Evolutionary conservation across 2,113 vertebrate species (phyloP).

Genomic region (Steatornis caripensis): DNA sequence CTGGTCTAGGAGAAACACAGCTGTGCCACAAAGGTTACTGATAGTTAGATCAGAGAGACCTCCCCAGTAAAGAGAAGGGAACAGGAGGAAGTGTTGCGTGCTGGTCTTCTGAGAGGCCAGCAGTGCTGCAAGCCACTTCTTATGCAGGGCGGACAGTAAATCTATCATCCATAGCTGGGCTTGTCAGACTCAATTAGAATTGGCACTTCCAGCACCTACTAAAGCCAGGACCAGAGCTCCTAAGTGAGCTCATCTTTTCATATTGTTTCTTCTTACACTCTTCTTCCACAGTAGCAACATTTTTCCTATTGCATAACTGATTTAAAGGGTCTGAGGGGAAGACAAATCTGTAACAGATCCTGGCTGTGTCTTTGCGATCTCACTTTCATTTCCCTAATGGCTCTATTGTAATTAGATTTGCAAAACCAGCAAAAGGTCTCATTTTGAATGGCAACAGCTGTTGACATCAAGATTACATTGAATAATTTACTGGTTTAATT

Average conservation of each 20-base stretch:
- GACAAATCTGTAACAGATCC: constrained; percentile 44
- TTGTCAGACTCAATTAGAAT: neutral
- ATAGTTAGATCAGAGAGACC: neutral
- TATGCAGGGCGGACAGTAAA: neutral
- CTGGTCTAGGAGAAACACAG: neutral
- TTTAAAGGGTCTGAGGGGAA: constrained; percentile 46
- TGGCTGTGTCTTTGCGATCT: constrained; percentile 43
- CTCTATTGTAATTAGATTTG: constrained; percentile 79
- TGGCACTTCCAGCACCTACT: neutral
- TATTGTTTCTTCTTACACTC: neutral
- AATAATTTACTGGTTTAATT: constrained; percentile 82
- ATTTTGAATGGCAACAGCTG: constrained; percentile 82
- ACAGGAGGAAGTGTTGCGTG: neutral
- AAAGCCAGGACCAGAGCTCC: neutral
- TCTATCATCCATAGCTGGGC: neutral
- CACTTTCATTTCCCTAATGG: constrained; percentile 75
- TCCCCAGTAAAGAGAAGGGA: neutral
- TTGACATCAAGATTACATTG: constrained; percentile 80
- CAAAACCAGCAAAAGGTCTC: constrained; percentile 79
- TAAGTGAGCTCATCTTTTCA: neutral
- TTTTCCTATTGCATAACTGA: constrained; percentile 38
- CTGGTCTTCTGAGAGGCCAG: neutral
- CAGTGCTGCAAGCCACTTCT: neutral
- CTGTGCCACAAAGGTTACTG: neutral
- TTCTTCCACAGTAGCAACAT: neutral